Evolutionary conservation across 2,113 vertebrate species (phyloP).

Genomic region (Motacilla tschutschensis): DNA sequence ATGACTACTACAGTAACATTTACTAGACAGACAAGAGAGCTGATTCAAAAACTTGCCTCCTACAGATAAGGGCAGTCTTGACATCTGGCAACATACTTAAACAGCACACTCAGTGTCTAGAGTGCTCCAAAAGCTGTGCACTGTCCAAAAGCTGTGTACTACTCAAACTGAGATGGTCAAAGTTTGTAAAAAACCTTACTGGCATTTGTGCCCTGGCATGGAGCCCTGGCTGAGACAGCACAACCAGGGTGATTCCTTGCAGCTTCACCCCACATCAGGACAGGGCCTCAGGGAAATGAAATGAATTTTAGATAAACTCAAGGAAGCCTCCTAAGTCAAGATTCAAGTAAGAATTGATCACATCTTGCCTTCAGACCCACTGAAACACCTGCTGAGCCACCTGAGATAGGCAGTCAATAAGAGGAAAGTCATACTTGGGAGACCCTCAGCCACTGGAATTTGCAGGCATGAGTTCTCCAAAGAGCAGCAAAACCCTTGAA

Average conservation of each 20-base stretch:
- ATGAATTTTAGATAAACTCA: neutral
- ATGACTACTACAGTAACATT: neutral
- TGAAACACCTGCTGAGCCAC: neutral
- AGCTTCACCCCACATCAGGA: neutral
- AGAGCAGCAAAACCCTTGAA: neutral
- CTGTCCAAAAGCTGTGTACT: neutral
- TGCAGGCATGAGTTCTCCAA: neutral
- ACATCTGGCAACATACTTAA: neutral
- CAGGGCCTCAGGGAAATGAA: fast-evolving
- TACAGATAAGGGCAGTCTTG: neutral
- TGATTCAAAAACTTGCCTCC: neutral
- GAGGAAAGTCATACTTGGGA: neutral
- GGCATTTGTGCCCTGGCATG: neutral
- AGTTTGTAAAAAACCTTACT: neutral
- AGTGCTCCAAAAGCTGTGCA: neutral
- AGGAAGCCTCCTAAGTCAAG: neutral
- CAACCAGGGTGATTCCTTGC: neutral
- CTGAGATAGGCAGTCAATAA: neutral
- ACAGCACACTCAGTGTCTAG: neutral
- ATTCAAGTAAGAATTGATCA: neutral
- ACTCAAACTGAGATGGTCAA: neutral
- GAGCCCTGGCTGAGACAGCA: neutral
- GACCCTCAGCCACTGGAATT: neutral
- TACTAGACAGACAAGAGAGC: neutral
- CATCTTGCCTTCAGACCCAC: neutral